Evolutionary conservation across 1,140 invertebrate genomes (phyloP), one percentile per base, ranked within the genome.

Genomic region (Megalonaias nervosa): DNA sequence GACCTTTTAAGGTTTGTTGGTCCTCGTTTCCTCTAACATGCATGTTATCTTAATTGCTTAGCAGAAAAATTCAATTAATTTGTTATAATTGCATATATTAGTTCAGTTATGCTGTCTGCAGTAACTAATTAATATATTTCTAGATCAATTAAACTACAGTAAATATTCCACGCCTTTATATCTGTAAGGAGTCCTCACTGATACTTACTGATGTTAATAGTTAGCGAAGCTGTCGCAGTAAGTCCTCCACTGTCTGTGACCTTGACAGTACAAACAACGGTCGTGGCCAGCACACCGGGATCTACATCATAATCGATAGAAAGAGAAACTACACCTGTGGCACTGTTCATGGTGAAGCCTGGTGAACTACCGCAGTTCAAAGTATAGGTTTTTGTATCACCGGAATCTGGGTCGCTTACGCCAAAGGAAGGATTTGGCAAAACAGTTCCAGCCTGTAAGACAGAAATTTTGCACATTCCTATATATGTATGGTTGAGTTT

Each of bases 321-420:
- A 48, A 48, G 38, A 48, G 38, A 48, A 12, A 48, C 38, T n/a
- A n/a, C 19, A 15, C 75, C 75, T 1, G 68, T 71, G 6, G 31
- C 38, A 26, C 38, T 6, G 68, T 77, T 23, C 56, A 71, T 71
- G 17, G 17, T 13, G 48, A 77, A 71, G 0, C 21, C 61, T 9
- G 67, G 65, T n/a, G 64, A 13, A 16, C 17, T 65, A 5, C 74
- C 74, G 60, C 75, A 77, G n/a, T 77, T 31, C n/a, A 77, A 19
- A 14, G 38, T 38, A 31, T 48, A 71, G 14, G 61, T 58, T 15
- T 59, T 17, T 0, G 62, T 57, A 26, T 77, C 75, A n/a, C 75
- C 69, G n/a, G 5, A 64, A 31, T 77, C 75, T 19, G 60, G 60
- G 26, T 77, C 69, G 19, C 26, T 67, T 4, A 77, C 59, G 9